phyloP scores from a whole-genome alignment of 1,140 invertebrate genomes.

The Tetramorium simillimum region DNA sequence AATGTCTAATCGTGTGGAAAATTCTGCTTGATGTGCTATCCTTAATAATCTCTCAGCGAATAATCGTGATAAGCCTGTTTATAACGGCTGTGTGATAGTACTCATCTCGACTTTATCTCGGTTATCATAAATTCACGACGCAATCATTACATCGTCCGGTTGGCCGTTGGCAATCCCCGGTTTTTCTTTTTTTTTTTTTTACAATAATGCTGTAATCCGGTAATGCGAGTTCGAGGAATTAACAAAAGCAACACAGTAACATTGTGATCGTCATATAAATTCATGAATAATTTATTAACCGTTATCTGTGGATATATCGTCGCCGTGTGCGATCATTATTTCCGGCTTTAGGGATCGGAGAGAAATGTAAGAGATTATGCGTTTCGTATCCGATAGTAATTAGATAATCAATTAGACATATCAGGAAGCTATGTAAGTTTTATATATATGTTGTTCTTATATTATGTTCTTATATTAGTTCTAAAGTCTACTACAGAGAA shows the following conservation, averaged over 20 bases:
- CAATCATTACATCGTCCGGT: slow-evolving; percentile 8
- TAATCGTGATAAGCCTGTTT: slow-evolving; percentile 30
- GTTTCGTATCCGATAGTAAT: neutral
- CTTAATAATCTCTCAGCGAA: neutral
- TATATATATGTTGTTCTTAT: neutral
- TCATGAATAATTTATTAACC: slow-evolving; percentile 59
- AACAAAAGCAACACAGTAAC: slow-evolving; percentile 59
- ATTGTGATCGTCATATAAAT: slow-evolving; percentile 42
- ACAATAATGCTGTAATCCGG: slow-evolving; percentile 10
- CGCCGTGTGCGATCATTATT: neutral
- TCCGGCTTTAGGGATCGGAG: neutral
- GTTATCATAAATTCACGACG: slow-evolving; percentile 11
- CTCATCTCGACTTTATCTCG: slow-evolving; percentile 1
- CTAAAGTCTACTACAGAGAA: neutral
- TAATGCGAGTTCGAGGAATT: slow-evolving; percentile 26
- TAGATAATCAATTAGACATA: neutral
- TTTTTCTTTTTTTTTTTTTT: neutral
- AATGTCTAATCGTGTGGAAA: slow-evolving; percentile 8
- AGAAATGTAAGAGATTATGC: neutral
- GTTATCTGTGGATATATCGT: slow-evolving; percentile 30
- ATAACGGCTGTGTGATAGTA: slow-evolving; percentile 7
- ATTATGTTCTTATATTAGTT: neutral
- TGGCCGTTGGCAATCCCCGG: neutral
- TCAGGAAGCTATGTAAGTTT: neutral
- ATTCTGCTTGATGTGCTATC: neutral